Evolutionary conservation across 2,797 vertebrate species (phyloP).

Genomic region (Dendrocincla fuliginosa): DNA sequence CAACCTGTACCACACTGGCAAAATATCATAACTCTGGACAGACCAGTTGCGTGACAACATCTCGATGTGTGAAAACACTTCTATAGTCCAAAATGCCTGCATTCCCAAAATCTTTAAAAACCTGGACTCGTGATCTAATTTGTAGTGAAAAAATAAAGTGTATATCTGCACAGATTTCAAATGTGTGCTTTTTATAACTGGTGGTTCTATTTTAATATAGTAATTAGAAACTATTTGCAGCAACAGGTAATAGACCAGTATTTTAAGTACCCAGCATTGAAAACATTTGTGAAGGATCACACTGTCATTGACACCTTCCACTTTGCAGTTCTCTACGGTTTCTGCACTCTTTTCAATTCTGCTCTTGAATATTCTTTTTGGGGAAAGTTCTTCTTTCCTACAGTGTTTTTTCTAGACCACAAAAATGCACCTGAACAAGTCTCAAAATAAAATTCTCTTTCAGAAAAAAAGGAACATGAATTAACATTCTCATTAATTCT

Average conservation of each 20-base stretch:
- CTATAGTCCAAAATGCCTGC: background rate
- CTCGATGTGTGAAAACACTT: background rate
- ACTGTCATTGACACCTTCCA: background rate
- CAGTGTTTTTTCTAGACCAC: background rate
- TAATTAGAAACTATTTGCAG: background rate
- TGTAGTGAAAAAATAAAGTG: background rate
- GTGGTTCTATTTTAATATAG: background rate
- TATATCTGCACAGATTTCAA: background rate
- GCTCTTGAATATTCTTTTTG: background rate
- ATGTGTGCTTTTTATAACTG: background rate
- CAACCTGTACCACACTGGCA: fast-evolving
- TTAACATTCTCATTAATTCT: background rate
- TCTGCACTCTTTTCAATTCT: background rate
- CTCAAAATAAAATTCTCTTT: background rate
- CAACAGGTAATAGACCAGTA: background rate
- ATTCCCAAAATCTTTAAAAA: background rate
- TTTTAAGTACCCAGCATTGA: background rate
- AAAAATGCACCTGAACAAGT: background rate
- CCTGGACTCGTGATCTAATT: background rate
- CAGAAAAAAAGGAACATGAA: background rate
- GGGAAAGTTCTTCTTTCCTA: background rate
- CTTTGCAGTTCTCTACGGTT: background rate
- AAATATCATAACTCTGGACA: background rate
- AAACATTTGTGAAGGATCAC: background rate
- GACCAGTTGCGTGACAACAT: background rate